Evolutionary conservation across 2,113 vertebrate genomes (phyloP).

Genomic region (Ageneiosus marmoratus): DNA sequence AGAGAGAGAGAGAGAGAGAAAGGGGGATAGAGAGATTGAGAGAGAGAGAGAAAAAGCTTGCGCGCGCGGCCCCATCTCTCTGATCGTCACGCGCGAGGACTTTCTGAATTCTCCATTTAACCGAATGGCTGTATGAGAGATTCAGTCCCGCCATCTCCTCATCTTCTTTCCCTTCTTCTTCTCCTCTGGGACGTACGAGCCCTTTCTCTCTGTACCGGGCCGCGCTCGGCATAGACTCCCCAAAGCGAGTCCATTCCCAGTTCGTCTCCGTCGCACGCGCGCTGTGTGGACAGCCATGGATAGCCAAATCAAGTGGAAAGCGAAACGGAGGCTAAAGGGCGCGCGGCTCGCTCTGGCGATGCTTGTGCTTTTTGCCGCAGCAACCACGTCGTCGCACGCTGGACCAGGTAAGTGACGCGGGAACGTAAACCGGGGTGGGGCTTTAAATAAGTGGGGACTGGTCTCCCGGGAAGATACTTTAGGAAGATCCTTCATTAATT

Average conservation of each 20-base stretch:
- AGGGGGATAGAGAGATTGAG: slow-evolving; percentile 67
- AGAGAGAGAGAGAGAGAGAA: slow-evolving; percentile 66
- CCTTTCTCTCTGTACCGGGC: slow-evolving; percentile 58
- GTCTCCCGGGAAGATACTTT: not conserved
- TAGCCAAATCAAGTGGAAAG: slow-evolving; percentile 81
- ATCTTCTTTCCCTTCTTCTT: slow-evolving; percentile 37
- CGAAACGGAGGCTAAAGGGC: slow-evolving; percentile 80
- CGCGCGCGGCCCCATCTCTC: slow-evolving; percentile 59
- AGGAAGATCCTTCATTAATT: too few relatives aligned
- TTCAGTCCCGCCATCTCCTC: slow-evolving; percentile 59
- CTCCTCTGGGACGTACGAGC: slow-evolving; percentile 63
- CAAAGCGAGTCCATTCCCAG: slow-evolving; percentile 40
- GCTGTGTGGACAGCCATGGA: slow-evolving; percentile 75
- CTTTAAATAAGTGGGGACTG: not conserved
- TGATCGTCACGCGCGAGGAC: slow-evolving; percentile 44
- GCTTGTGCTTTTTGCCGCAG: slow-evolving; percentile 67
- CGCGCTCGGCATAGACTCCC: slow-evolving; percentile 12
- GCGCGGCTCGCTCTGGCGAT: slow-evolving; percentile 69
- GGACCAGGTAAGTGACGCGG: slow-evolving; percentile 74
- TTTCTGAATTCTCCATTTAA: slow-evolving; percentile 44
- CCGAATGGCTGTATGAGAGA: slow-evolving; percentile 78
- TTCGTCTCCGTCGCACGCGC: slow-evolving; percentile 64
- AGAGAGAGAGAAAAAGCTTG: slow-evolving; percentile 64
- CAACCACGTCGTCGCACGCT: slow-evolving; percentile 67
- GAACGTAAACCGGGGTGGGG: not conserved